Base-by-base conservation (phyloP, 1,140 invertebrate species). In the Euwallacea similis region DNA sequence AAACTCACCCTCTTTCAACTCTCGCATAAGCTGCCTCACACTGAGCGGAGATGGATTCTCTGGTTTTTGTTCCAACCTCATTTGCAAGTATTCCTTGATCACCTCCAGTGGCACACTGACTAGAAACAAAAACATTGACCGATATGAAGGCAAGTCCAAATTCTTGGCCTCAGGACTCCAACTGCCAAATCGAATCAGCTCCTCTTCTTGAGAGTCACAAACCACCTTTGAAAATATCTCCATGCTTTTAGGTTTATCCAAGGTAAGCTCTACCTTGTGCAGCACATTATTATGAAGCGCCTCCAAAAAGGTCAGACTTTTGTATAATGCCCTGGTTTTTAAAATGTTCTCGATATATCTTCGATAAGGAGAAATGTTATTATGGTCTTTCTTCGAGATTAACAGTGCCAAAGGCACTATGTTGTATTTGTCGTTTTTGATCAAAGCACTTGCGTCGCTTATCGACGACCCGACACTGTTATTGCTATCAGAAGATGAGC, bases 331-430 rank as follows among this genome's bases (percentile, higher is more conserved):
- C 74, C 91, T 89, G 11, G 91, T 93, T 81, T 95, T 95, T 15
- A 97, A 82, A 58, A 93, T 89, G 81, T 94, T 92, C 79, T 94
- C 90, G 65, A 96, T 94, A 79, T 93, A 96, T 74, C 91, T 89
- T 69, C 88, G 84, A 74, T 87, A 89, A 2, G 85, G 82, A 0
- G 85, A 85, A 7, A 80, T 77, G 9, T 76, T 66, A n/a, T 69
- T 75, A n/a, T 78, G 72, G 21, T 75, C 66, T 43, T 82, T 81
- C 33, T 82, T 80, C 0, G 65, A 58, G 6, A 66, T 66, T n/a
- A 64, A n/a, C 33, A 50, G 13, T n/a, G 62, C 62, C 44, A 86
- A 74, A 55, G 79, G 74, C 6, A 81, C 82, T 13, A 84, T 75
- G 61, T 82, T 79, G 69, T 81, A 83, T 50, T 81, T 79, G 70